phyloP scores from a whole-genome alignment of 2,113 vertebrate species.

The Scomber scombrus region DNA sequence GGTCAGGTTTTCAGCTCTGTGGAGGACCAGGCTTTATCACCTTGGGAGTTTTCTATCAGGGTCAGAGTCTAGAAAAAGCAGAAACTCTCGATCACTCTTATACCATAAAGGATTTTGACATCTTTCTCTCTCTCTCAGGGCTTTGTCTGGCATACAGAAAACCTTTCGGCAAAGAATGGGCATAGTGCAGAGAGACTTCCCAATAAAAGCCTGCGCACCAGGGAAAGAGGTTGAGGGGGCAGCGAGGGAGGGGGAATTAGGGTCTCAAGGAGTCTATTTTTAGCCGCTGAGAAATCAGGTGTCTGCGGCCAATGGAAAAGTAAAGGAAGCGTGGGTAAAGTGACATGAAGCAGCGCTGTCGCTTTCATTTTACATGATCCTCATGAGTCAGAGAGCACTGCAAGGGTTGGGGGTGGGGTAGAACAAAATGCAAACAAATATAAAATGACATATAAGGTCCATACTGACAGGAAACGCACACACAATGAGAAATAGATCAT shows the following conservation, averaged over 20 bases:
- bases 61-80: conserved; percentile 1
- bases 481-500: not conserved
- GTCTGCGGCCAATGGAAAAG: conserved; percentile 66
- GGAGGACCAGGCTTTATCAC: conserved; percentile 30
- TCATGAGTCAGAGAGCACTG: conserved; percentile 58
- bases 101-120: conserved; percentile 27
- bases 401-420: conserved; percentile 11
- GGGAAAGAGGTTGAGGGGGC: conserved; percentile 19
- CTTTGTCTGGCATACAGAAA: conserved; percentile 32
- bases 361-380: conserved; percentile 67
- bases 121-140: not conserved
- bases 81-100: conserved; percentile 13
- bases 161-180: conserved; percentile 12
- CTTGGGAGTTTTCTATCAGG: conserved; percentile 42
- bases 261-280: conserved; percentile 73
- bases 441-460: conserved; percentile 19
- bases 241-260: conserved; percentile 2
- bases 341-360: conserved; percentile 59
- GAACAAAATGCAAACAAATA: conserved; percentile 36
- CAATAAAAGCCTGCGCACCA: conserved; percentile 31
- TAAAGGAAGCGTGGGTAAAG: conserved; percentile 51
- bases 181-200: conserved; percentile 17
- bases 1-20: conserved; percentile 55
- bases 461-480: not conserved
- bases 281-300: conserved; percentile 74